Conservation (phyloP, 2,113 vertebrate genomes). For the Vidua chalybeata region DNA sequence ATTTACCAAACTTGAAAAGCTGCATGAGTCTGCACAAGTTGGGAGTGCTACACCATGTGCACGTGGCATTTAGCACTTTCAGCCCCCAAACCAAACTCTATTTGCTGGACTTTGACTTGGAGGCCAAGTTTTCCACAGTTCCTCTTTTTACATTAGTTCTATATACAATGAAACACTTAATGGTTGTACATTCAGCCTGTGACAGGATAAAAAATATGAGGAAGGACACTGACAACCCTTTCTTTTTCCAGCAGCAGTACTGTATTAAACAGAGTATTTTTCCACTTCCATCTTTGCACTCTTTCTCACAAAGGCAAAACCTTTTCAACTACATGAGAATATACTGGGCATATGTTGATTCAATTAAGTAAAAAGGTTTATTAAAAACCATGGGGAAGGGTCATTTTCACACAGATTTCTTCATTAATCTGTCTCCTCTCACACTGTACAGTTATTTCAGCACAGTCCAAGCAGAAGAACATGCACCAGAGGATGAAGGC, state of each 20-base stretch:
- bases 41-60: background rate
- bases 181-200: background rate
- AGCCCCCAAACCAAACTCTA: background rate
- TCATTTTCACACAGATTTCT: background rate
- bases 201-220: background rate
- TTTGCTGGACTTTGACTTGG: background rate
- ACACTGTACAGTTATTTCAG: background rate
- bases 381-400: background rate
- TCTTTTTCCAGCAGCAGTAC: background rate
- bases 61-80: background rate
- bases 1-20: background rate
- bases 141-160: background rate
- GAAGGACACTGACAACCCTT: background rate
- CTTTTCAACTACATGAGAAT: background rate
- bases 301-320: background rate
- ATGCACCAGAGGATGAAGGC: background rate
- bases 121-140: background rate
- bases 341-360: background rate
- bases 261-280: background rate
- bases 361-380: background rate
- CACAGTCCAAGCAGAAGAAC: background rate
- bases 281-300: background rate
- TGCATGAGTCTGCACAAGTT: background rate
- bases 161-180: accelerated
- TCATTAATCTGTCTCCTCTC: background rate